Evolutionary conservation across 37 sponge, comb jelly and placozoan species (phyloP).

Genomic region (Chondrosia reniformis): DNA sequence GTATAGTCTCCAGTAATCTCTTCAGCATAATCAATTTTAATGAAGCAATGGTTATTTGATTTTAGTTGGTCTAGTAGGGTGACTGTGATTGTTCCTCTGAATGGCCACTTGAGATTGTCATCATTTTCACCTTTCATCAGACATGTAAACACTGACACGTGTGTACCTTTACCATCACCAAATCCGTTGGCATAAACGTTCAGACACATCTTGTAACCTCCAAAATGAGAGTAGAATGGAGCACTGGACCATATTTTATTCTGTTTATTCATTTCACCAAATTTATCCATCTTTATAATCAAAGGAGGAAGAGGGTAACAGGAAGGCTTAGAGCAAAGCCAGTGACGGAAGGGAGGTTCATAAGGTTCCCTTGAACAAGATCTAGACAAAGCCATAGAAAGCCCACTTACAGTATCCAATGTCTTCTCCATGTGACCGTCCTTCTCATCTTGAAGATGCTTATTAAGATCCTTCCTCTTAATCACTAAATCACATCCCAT

Average conservation of each 20-base stretch:
- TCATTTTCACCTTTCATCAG: constrained; percentile 35
- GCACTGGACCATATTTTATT: constrained; percentile 11
- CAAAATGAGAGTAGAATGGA: constrained; percentile 22
- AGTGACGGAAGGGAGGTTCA: constrained; percentile 12
- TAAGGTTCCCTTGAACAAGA: no score
- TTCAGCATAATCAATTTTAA: no score
- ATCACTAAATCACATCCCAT: neutral
- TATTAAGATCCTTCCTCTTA: neutral
- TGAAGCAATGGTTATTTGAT: no score
- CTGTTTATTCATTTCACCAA: neutral
- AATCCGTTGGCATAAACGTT: constrained; percentile 34
- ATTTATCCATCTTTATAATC: neutral
- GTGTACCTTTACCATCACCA: constrained; percentile 29
- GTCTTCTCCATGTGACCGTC: neutral
- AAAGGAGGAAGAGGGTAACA: constrained; percentile 8
- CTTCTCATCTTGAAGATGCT: neutral
- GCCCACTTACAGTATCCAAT: neutral
- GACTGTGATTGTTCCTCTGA: neutral
- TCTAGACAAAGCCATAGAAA: neutral
- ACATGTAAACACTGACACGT: constrained; percentile 33
- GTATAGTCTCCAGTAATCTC: no score
- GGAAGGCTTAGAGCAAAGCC: neutral
- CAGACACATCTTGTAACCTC: constrained; percentile 45
- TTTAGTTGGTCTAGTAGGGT: constrained; percentile 6
- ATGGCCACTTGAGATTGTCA: constrained; percentile 33